Conservation (phyloP, 1,140 invertebrate species). For the Halyomorpha halys region DNA sequence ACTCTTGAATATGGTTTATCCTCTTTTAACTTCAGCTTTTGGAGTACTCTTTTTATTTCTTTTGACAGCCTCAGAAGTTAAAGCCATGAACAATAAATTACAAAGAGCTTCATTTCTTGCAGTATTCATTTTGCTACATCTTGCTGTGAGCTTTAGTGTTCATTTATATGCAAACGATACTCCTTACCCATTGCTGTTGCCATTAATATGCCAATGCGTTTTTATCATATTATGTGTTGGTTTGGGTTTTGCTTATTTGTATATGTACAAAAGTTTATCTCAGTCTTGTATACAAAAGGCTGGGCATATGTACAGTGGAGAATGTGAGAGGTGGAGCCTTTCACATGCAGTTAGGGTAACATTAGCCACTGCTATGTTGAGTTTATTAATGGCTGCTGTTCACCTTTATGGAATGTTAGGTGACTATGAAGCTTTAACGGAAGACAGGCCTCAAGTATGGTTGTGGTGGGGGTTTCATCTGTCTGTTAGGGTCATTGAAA, state of each 20-base stretch:
- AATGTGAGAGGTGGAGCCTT: constrained; percentile 37
- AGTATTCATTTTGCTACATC: constrained; percentile 59
- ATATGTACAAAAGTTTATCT: constrained; percentile 53
- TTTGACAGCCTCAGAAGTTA: constrained; percentile 52
- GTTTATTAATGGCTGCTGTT: constrained; percentile 65
- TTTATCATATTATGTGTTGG: constrained; percentile 68
- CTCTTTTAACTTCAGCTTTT: constrained; percentile 73
- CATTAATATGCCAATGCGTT: constrained; percentile 68
- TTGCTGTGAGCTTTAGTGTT: constrained; percentile 55
- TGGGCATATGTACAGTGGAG: constrained; percentile 35
- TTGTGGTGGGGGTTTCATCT: constrained; percentile 83
- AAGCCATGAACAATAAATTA: constrained; percentile 41
- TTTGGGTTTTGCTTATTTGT: constrained; percentile 71
- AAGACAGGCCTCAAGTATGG: constrained; percentile 52
- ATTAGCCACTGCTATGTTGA: constrained; percentile 69
- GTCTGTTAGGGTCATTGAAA: constrained; percentile 68
- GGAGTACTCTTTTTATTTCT: constrained; percentile 74
- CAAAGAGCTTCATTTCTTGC: constrained; percentile 52
- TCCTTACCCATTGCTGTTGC: constrained; percentile 46
- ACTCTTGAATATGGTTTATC: constrained; percentile 69
- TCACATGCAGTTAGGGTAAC: constrained; percentile 73
- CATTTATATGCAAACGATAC: constrained; percentile 54
- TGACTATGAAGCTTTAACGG: constrained; percentile 44
- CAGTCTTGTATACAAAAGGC: constrained; percentile 37
- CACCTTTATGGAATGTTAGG: constrained; percentile 75